These are phyloP conservation scores for Zaprionus taronus DNA, from an alignment of 1,140 invertebrate genomes.

Conservation along the genomic window DNA sequence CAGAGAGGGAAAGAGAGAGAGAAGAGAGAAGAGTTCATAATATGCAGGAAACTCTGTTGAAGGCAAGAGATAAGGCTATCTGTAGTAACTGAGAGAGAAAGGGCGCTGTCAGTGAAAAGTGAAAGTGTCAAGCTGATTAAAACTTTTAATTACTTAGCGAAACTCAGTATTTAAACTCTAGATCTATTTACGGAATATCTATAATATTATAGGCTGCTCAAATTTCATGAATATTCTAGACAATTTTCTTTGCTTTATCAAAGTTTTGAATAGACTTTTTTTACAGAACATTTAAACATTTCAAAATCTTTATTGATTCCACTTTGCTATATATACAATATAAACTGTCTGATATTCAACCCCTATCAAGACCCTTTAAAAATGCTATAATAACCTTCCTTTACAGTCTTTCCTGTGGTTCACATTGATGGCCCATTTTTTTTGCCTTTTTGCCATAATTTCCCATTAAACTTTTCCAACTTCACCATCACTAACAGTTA, in stretches of 20 bases:
- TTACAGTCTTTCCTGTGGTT: neutral
- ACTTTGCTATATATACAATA: neutral
- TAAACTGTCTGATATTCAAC: neutral
- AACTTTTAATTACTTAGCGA: constrained; percentile 4
- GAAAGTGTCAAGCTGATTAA: constrained; percentile 2
- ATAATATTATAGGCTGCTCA: neutral
- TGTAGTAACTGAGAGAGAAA: neutral
- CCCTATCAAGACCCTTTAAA: neutral
- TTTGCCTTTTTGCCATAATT: neutral
- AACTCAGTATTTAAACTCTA: neutral
- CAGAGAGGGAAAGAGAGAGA: neutral
- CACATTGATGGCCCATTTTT: neutral
- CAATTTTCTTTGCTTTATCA: neutral
- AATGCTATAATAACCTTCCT: neutral
- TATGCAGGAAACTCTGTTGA: neutral
- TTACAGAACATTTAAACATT: too few relatives aligned
- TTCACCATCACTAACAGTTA: constrained; percentile 17
- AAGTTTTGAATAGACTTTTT: too few relatives aligned
- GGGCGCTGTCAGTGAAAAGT: neutral
- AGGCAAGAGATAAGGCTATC: constrained; percentile 6
- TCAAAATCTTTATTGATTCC: neutral
- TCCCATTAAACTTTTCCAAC: neutral
- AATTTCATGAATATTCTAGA: neutral
- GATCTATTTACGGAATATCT: neutral
- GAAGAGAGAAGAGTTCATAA: neutral